Base-by-base conservation (phyloP, 1,140 invertebrate species). In the Cyphomyrmex costatus region DNA sequence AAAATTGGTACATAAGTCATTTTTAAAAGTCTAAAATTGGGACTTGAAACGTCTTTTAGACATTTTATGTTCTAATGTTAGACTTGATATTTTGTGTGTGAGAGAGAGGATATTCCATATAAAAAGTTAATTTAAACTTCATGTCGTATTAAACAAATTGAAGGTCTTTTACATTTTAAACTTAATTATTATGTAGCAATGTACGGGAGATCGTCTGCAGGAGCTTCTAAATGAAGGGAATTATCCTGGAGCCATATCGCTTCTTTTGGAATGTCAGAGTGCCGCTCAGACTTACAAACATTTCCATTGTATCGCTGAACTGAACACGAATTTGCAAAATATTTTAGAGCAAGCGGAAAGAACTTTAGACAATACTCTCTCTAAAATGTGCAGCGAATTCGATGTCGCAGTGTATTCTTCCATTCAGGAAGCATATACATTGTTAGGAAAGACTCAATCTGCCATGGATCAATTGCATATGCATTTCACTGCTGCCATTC, bases 381-480 rank as follows among this genome's bases (percentile, higher is more conserved):
- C 98, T 4, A 97, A 96, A 93, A 97, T 97, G 91, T 97, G 97
- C 85, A 95, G 96, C 14, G 96, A 97, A 88, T 98, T 98, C 92
- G 97, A 98, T 90, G 95, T 95, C 27, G 95, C 96, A 3, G 96
- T 96, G 0, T 98, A 98, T 92, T 95, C 96, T 1, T 97, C 98
- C 88, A 95, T 99, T 4, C 98, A 98, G 92, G 96, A 96, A 89
- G 98, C 99, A 0, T 99, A 99, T 91, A 96, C 96, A 27, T 94
- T 98, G 5, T 93, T 99, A 1, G 98, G 98, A 7, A 99, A 98
- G 95, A 98, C 97, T 0, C 96, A 99, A 94, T 97, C 97, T 5
- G 98, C 98, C 0, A 98, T 99, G 96, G 98, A 99, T 95, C 98
- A 99, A 93, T 93, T 99, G 42, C 97, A 98, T 86, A 99, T 99